Conservation (phyloP, 1,140 invertebrate species). For the Piezodorus guildinii region DNA sequence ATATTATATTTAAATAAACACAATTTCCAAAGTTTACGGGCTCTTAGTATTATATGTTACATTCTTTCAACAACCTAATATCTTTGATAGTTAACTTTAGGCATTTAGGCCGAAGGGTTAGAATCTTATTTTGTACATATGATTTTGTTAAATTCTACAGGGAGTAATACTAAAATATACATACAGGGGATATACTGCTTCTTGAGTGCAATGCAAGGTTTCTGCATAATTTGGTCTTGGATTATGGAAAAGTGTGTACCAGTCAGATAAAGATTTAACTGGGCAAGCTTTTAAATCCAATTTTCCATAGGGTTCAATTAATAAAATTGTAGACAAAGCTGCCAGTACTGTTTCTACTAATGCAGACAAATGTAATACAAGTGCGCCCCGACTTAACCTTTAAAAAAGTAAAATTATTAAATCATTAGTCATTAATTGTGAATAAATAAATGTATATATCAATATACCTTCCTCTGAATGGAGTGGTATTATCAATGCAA, state of each 20-base stretch:
- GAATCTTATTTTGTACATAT: no score
- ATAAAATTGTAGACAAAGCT: slow-evolving; percentile 57
- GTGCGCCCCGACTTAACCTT: slow-evolving; percentile 57
- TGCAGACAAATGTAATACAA: slow-evolving; percentile 63
- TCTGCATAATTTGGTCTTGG: slow-evolving; percentile 83
- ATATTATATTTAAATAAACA: no score
- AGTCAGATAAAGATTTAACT: slow-evolving; percentile 71
- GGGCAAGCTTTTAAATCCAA: slow-evolving; percentile 64
- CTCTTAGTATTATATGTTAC: no score
- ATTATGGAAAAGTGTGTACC: slow-evolving; percentile 92
- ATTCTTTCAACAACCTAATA: no score
- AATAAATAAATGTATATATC: no score
- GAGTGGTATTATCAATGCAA: slow-evolving; percentile 69
- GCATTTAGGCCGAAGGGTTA: no score
- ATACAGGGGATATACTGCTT: slow-evolving; percentile 94
- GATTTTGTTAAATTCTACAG: no score
- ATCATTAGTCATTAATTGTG: background rate
- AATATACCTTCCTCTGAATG: slow-evolving; percentile 55
- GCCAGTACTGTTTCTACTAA: slow-evolving; percentile 65
- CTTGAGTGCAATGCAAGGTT: slow-evolving; percentile 85
- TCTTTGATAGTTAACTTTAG: no score
- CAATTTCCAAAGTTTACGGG: no score
- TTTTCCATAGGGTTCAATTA: slow-evolving; percentile 63
- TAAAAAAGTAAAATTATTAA: slow-evolving; percentile 27
- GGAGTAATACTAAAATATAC: slow-evolving; percentile 34